Percentiles rank a stretch among this genome's conserved stretches.
Conservation (phyloP, 2,797 vertebrate species). For the Argentina silus region DNA sequence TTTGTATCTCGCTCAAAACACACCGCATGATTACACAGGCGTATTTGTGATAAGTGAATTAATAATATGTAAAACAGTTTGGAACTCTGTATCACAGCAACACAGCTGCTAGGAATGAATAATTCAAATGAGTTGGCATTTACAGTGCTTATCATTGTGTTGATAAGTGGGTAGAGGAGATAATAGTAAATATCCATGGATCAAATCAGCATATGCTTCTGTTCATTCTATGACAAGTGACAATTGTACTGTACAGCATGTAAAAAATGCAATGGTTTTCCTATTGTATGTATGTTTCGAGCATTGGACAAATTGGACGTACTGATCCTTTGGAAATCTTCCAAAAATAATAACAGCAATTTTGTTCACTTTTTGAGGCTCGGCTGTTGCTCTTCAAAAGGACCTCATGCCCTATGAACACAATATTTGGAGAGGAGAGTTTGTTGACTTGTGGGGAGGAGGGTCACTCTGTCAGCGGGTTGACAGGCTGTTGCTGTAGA, state of each 20-base stretch:
- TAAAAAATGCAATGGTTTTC: too few relatives aligned
- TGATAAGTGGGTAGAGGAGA: background rate
- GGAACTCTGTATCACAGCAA: background rate
- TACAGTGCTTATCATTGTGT: background rate
- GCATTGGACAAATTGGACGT: too few relatives aligned
- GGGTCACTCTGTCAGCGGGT: constrained; percentile 19
- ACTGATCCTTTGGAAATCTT: too few relatives aligned
- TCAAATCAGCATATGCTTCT: background rate
- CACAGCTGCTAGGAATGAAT: background rate
- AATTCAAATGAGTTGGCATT: background rate
- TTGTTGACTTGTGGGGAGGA: background rate
- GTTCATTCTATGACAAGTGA: too few relatives aligned
- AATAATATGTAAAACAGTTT: background rate
- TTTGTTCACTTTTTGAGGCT: too few relatives aligned
- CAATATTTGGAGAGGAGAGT: background rate
- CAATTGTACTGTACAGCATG: too few relatives aligned
- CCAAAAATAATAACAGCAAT: too few relatives aligned
- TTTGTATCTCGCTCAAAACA: background rate
- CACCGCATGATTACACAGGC: background rate
- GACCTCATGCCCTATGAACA: background rate
- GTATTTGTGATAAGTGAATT: background rate
- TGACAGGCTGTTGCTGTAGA: constrained; percentile 27
- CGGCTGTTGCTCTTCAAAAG: too few relatives aligned
- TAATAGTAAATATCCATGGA: background rate
- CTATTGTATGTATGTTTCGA: too few relatives aligned